Base-by-base conservation (phyloP, 2,113 vertebrate genomes). In the Nothocercus nigrocapillus region DNA sequence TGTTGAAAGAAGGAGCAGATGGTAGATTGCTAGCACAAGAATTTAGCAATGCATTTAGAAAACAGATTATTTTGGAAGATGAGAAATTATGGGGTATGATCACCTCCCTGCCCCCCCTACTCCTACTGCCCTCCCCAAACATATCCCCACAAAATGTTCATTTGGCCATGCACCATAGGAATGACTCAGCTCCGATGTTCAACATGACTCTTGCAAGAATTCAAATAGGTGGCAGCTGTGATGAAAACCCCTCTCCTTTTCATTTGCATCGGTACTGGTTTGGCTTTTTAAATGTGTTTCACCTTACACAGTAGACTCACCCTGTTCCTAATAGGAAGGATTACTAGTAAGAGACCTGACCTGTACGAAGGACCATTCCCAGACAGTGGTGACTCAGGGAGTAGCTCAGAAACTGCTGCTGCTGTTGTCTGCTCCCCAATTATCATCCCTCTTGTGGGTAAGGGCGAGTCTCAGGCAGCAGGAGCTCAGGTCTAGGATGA, bases 1-100 rank as follows among this genome's bases (percentile, higher is more conserved):
- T 91, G 91, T 96, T 89, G 91, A 92, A 94, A 94, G 89, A 89
- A 94, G 49, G 81, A 96, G 90, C 97, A 97, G 97, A 97, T 97
- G 96, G 96, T 74, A 61, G 93, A 90, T 95, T 92, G 91, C 87
- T 97, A 97, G 95, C 85, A 92, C 47, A 90, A 96, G 81, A 79
- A 84, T 91, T 95, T 93, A 96, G 93, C 81, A 94, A 75, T 61
- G 67, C 93, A 70, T 84, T 93, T 97, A 95, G 95, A 90, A 97
- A 97, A 94, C 79, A 96, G 88, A 97, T 94, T 90, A 86, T 94
- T 96, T 90, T 70, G 62, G 91, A 94, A 94, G 77, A 95, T 82
- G 89, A 96, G 74, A 95, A 97, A 90, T 94, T 85, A 83, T 90
- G 91, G 92, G 94, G 91, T 73, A 89, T 95, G 94, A 94, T 95